These are phyloP conservation scores for Gisinianus flammeolus DNA, from an alignment of 2,888 invertebrate species.

Conservation along the genomic window DNA sequence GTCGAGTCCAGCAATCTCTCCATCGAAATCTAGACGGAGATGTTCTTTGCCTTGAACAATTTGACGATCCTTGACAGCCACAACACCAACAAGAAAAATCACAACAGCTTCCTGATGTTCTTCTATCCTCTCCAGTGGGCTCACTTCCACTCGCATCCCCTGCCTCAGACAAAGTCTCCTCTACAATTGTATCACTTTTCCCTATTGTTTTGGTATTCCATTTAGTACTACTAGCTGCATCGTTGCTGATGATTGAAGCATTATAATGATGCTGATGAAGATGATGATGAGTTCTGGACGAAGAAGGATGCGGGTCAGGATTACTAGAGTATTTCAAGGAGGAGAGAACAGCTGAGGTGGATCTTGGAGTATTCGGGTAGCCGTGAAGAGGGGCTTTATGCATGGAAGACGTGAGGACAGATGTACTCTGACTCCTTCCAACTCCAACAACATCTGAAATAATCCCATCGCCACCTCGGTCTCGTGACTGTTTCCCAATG, in stretches of 20 bases:
- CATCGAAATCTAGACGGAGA: slow-evolving; percentile 46
- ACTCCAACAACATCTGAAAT: slow-evolving; percentile 11
- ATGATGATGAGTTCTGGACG: slow-evolving; percentile 4
- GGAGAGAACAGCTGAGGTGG: slow-evolving; percentile 27
- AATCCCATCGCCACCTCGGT: not conserved
- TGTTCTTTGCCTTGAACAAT: slow-evolving; percentile 33
- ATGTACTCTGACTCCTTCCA: slow-evolving; percentile 38
- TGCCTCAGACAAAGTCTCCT: slow-evolving; percentile 41
- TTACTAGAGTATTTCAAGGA: slow-evolving; percentile 6
- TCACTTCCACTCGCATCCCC: slow-evolving; percentile 46
- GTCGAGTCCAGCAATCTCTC: slow-evolving; percentile 48
- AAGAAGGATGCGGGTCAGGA: not conserved
- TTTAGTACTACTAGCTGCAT: slow-evolving; percentile 18
- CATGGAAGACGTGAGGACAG: slow-evolving; percentile 31
- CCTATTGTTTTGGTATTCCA: slow-evolving; percentile 22
- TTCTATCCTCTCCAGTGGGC: slow-evolving; percentile 29
- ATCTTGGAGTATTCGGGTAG: slow-evolving; percentile 7
- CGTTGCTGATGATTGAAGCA: slow-evolving; percentile 10
- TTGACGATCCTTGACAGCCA: slow-evolving; percentile 36
- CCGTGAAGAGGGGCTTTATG: slow-evolving; percentile 10
- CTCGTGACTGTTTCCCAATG: slow-evolving; percentile 14
- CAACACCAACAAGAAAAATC: slow-evolving; percentile 42
- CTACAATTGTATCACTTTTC: slow-evolving; percentile 31
- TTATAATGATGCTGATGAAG: slow-evolving; percentile 8
- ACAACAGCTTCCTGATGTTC: slow-evolving; percentile 37